A percentile compares a stretch with the other conserved stretches of the same genome.
Conservation (phyloP, 2,888 invertebrate species). For the Caenorhabditis afra region DNA sequence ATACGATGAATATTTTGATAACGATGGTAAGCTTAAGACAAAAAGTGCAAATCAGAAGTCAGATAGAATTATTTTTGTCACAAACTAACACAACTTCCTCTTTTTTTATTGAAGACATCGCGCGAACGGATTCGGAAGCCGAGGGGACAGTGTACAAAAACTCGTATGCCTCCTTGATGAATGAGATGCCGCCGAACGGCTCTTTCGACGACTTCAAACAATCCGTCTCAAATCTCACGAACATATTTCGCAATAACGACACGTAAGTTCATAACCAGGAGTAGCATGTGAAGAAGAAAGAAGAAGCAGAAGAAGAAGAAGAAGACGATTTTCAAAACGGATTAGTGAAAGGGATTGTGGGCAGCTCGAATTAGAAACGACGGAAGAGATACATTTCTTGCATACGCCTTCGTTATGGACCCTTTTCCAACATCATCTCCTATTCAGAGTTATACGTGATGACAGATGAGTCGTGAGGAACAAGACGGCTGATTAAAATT, state of each 20-base stretch:
- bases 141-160: slow-evolving; percentile 58
- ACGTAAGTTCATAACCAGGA: slow-evolving; percentile 56
- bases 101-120: slow-evolving; percentile 59
- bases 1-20: slow-evolving; percentile 49
- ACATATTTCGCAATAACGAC: slow-evolving; percentile 43
- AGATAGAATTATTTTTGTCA: no score
- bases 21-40: slow-evolving; percentile 31
- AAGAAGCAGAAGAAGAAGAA: background rate
- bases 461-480: slow-evolving; percentile 20
- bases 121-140: slow-evolving; percentile 54
- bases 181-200: slow-evolving; percentile 52
- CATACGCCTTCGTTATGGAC: slow-evolving; percentile 33
- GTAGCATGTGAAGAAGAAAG: background rate
- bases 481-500: slow-evolving; percentile 44
- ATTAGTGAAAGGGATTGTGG: slow-evolving; percentile 25
- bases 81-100: no score
- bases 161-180: slow-evolving; percentile 60
- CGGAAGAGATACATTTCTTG: slow-evolving; percentile 42
- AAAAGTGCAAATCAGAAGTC: no score
- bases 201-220: slow-evolving; percentile 59
- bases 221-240: slow-evolving; percentile 35
- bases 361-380: slow-evolving; percentile 35
- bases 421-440: slow-evolving; percentile 26
- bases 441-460: slow-evolving; percentile 39
- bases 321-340: slow-evolving; percentile 36